phyloP scores from a whole-genome alignment of 1,140 invertebrate species.

The Caenorhabditis tropicalis region DNA sequence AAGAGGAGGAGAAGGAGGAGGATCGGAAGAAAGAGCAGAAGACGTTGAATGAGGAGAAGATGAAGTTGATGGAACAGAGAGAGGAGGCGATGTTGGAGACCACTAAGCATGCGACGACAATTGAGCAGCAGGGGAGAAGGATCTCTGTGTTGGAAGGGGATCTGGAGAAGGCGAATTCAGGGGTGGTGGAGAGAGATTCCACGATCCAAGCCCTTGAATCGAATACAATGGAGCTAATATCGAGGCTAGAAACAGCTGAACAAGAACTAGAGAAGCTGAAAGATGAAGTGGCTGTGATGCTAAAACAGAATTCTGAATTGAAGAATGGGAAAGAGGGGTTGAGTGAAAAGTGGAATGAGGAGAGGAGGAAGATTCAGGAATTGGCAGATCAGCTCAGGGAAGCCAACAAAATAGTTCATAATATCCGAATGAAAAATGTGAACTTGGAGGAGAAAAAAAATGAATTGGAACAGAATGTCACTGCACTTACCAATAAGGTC shows the following conservation, averaged over 20 bases:
- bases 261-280: background rate
- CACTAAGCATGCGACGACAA: constrained; percentile 4
- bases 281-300: background rate
- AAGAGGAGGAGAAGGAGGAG: constrained; percentile 28
- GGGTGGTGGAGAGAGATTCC: background rate
- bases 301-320: constrained; percentile 27
- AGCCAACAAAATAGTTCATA: constrained; percentile 11
- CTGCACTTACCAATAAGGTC: constrained; percentile 21
- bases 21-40: constrained; percentile 35
- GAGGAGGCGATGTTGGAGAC: background rate
- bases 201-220: background rate
- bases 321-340: constrained; percentile 20
- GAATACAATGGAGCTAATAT: constrained; percentile 23
- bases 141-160: constrained; percentile 7
- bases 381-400: background rate
- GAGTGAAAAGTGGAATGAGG: constrained; percentile 36
- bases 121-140: background rate
- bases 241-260: background rate
- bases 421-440: constrained; percentile 2
- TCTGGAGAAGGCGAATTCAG: background rate
- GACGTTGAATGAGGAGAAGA: constrained; percentile 4
- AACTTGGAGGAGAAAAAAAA: constrained; percentile 37
- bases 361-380: constrained; percentile 34
- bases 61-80: constrained; percentile 16
- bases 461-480: constrained; percentile 38